phyloP scores from a whole-genome alignment of 2,888 invertebrate species.

The Mayetiola destructor region DNA sequence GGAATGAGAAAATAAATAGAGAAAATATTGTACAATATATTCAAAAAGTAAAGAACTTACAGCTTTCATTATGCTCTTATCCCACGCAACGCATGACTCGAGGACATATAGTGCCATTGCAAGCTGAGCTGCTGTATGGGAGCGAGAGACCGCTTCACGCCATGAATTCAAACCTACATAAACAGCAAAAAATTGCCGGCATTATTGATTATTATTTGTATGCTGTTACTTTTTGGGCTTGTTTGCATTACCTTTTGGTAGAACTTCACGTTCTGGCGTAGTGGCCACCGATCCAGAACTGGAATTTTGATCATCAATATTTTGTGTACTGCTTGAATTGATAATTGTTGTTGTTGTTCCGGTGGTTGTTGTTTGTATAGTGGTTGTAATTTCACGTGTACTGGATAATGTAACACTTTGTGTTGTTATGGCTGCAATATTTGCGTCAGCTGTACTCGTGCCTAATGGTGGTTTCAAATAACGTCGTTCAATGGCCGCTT shows the following conservation, averaged over 20 bases:
- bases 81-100: constrained; percentile 92
- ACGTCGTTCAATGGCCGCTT: constrained; percentile 81
- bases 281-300: constrained; percentile 1
- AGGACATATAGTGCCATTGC: constrained; percentile 80
- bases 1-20: background rate
- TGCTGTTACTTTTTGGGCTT: background rate
- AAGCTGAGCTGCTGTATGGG: constrained; percentile 77
- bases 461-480: constrained; percentile 88
- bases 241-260: constrained; percentile 14
- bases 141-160: constrained; percentile 76
- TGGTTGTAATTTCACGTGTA: constrained; percentile 17
- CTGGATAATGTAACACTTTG: constrained; percentile 27
- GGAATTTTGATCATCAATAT: constrained; percentile 13
- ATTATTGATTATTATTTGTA: background rate
- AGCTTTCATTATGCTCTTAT: constrained; percentile 98
- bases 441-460: constrained; percentile 46
- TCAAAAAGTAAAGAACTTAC: constrained; percentile 46
- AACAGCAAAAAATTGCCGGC: background rate
- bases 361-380: constrained; percentile 28
- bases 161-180: constrained; percentile 57
- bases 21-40: background rate
- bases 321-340: constrained; percentile 20
- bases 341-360: constrained; percentile 27
- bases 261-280: constrained; percentile 11
- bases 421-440: constrained; percentile 43